Base-by-base conservation (phyloP, 2,797 vertebrate genomes). In the Coranthus polyacanthus region DNA sequence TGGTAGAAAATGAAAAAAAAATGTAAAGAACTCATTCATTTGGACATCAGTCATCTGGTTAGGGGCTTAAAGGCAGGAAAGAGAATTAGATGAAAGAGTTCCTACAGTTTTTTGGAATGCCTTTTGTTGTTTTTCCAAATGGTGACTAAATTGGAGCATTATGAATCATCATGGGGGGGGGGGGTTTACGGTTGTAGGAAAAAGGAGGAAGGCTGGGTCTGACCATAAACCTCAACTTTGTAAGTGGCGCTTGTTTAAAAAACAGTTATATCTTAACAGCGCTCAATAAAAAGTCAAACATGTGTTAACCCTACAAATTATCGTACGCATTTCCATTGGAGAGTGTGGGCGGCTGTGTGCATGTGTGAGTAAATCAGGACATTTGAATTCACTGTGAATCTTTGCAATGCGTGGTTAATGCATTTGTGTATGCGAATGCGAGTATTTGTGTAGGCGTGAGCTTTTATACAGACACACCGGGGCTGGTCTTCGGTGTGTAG, bases 91-190 rank as follows among this genome's bases (percentile, higher is more conserved):
- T 77, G 34, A 82, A 85, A 73, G 58, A 13, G 60, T 79, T 73
- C 64, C 55, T 62, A 41, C 46, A 46, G 34, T 41, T 72, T 75
- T 37, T 65, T 61, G 67, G 68, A 77, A 71, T 51, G 37, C 45
- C 65, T 83, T 81, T 87, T 47, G 74, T 72, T 75, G 73, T 68
- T 83, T 88, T 79, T 61, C 79, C 63, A 70, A 82, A 64, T 50
- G 66, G 65, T 57, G 58, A 77, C 70, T 82, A 73, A 82, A 74
- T 51, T n/a, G 24, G 53, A 59, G 70, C 56, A 39, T 76, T 26
- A 65, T 55, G 63, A 51, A 12, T 65, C 54, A 82, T 81, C 65
- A 72, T 20, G 76, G 65, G 12, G 34, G 76, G 65, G 12, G 34
- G 50, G 75, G 59, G 51, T 59, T 75, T 51, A 62, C 4, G 18